These are phyloP conservation scores for Oreortyx pictus DNA, from an alignment of 2,797 vertebrate species.

Conservation along the genomic window DNA sequence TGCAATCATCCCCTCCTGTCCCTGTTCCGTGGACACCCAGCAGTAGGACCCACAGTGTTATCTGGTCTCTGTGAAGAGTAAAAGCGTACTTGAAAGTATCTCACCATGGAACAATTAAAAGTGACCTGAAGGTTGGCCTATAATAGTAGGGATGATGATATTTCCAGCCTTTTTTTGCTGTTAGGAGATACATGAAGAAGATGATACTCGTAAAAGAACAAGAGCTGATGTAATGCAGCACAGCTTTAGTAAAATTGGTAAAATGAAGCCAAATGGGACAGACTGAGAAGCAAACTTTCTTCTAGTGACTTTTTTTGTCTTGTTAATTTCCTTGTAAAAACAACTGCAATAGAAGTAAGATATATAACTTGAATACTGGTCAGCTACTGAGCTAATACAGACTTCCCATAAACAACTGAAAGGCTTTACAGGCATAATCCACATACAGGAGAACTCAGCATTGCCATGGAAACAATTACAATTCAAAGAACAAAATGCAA, in stretches of 20 bases:
- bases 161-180: not conserved
- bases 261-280: not conserved
- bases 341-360: not conserved
- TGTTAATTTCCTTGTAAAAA: conserved; percentile 39
- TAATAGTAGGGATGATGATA: not conserved
- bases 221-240: not conserved
- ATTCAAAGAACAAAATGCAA: conserved; percentile 36
- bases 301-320: not conserved
- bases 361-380: conserved; percentile 43
- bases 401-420: conserved; percentile 24
- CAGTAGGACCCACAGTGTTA: not conserved
- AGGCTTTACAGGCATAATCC: conserved; percentile 28
- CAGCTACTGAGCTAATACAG: conserved; percentile 44
- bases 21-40: not conserved
- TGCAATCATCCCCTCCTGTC: not conserved
- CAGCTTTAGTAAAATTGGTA: not conserved
- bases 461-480: conserved; percentile 64
- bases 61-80: not conserved
- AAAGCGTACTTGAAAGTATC: not conserved
- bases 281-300: not conserved
- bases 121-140: not conserved
- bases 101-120: not conserved
- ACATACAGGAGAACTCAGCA: not conserved
- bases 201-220: not conserved
- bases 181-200: not conserved